A percentile compares a stretch with the other conserved stretches of the same genome.
Evolutionary conservation across 1,140 invertebrate genomes (phyloP).

Genomic region (Heliconius hermathena): DNA sequence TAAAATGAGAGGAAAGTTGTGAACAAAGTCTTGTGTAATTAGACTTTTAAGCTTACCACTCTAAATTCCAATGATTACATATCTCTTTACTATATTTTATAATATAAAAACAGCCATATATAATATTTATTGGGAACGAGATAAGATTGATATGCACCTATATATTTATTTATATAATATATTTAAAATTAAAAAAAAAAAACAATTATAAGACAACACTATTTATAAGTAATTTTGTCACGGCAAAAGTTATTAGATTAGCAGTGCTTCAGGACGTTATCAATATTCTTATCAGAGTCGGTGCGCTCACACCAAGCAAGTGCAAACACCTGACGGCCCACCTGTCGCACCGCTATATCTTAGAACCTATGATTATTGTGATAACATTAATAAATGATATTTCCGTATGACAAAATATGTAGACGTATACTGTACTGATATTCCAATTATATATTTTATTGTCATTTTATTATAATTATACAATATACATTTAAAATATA

Average conservation of each 20-base stretch:
- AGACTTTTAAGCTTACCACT: background rate
- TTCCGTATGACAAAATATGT: conserved; percentile 24
- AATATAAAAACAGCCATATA: too few species aligned
- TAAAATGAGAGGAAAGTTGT: background rate
- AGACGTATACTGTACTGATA: background rate
- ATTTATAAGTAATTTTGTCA: background rate
- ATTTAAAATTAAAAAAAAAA: background rate
- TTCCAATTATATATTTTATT: background rate
- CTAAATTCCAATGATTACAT: background rate
- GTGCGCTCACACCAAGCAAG: conserved; percentile 63
- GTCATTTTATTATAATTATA: too few species aligned
- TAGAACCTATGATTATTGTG: conserved; percentile 44
- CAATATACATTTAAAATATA: too few species aligned
- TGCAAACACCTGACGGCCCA: conserved; percentile 71
- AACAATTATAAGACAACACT: background rate
- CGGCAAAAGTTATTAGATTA: conserved; percentile 9
- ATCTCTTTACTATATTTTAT: too few species aligned
- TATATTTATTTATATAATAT: background rate
- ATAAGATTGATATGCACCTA: background rate
- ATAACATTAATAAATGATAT: conserved; percentile 32
- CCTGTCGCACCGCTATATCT: conserved; percentile 63
- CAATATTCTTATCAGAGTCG: conserved; percentile 63
- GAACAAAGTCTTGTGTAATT: background rate
- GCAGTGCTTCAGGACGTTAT: conserved; percentile 49
- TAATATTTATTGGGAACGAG: background rate